Evolutionary conservation across 2,888 invertebrate species (phyloP).

Genomic region (Apamea epomidion): DNA sequence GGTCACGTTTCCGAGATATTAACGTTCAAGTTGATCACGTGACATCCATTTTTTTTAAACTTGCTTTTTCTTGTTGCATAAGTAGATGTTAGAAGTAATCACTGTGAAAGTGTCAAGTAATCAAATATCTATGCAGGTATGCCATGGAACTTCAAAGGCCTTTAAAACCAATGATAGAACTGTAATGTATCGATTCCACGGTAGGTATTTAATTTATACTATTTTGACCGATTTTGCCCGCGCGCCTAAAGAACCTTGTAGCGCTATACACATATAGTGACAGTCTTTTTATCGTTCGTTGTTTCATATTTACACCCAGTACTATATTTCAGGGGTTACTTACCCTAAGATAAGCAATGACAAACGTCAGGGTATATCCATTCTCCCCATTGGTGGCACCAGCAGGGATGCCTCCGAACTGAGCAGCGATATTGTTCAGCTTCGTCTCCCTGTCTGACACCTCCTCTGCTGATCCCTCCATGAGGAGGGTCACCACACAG

Average conservation of each 20-base stretch:
- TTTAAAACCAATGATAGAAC: too few species aligned
- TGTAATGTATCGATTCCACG: too few species aligned
- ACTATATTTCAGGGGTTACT: neutral
- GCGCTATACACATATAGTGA: neutral
- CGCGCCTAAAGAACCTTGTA: neutral
- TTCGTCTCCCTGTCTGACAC: slow-evolving; percentile 91
- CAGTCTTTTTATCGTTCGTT: neutral
- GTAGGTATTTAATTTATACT: too few species aligned
- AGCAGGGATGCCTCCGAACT: slow-evolving; percentile 95
- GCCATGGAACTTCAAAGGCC: too few species aligned
- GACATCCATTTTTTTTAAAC: too few species aligned
- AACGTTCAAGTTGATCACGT: too few species aligned
- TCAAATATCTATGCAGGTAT: too few species aligned
- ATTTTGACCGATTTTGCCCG: neutral
- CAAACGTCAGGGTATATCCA: slow-evolving; percentile 99
- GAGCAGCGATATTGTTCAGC: slow-evolving; percentile 94
- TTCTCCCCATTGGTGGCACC: slow-evolving; percentile 98
- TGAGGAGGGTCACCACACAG: slow-evolving; percentile 97
- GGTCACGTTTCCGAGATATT: too few species aligned
- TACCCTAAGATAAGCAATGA: slow-evolving; percentile 99
- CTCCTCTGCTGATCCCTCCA: slow-evolving; percentile 95
- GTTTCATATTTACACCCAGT: neutral
- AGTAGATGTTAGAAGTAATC: too few species aligned
- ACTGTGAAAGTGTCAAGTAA: too few species aligned
- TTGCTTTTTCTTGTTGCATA: too few species aligned